Evolutionary conservation across 2,888 invertebrate species (phyloP).

Genomic region (Platycnemis pennipes): DNA sequence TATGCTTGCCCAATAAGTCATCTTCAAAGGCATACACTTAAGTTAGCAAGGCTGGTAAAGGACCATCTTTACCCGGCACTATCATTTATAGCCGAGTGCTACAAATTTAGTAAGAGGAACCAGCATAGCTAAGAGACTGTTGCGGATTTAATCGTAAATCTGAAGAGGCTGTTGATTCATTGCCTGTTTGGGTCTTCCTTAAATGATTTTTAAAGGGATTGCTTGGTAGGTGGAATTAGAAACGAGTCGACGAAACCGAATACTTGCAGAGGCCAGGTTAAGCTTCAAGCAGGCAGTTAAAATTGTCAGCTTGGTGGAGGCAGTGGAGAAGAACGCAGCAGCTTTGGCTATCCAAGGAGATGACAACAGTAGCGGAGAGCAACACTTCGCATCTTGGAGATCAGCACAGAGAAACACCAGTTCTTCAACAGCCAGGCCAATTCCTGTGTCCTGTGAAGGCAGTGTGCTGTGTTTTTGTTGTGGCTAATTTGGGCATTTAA

Average conservation of each 20-base stretch:
- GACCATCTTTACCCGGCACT: not conserved
- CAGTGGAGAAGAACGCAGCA: not conserved
- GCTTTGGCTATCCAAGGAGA: not conserved
- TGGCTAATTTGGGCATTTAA: too few species aligned
- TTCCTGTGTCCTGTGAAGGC: not conserved
- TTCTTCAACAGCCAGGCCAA: not conserved
- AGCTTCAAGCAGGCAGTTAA: not conserved
- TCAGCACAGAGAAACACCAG: not conserved
- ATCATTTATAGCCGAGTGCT: not conserved
- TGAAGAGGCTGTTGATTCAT: not conserved
- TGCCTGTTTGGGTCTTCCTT: not conserved
- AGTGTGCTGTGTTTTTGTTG: too few species aligned
- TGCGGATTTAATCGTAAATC: not conserved
- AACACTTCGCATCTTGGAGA: not conserved
- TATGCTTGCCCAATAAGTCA: not conserved
- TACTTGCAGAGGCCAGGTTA: not conserved
- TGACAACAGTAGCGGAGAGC: not conserved
- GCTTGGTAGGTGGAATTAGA: not conserved
- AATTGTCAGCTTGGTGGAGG: not conserved
- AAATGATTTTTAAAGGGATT: not conserved
- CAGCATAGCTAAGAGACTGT: not conserved
- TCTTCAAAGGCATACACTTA: not conserved
- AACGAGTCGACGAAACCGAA: not conserved
- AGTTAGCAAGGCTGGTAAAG: not conserved
- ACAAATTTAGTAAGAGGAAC: not conserved